phyloP scores from a whole-genome alignment of 2,888 invertebrate genomes.

The Ichneumoninae sp. region DNA sequence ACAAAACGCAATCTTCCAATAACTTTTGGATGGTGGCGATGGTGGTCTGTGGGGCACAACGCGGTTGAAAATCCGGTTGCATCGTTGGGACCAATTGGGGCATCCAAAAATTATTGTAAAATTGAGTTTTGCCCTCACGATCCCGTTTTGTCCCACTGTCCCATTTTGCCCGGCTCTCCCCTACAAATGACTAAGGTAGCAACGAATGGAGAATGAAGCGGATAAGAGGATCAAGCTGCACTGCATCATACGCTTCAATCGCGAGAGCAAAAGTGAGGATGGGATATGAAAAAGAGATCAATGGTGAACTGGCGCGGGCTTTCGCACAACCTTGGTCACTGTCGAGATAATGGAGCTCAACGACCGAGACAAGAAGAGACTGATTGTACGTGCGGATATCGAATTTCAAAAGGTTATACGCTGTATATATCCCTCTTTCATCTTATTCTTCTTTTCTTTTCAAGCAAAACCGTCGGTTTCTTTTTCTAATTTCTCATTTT shows the following conservation, averaged over 20 bases:
- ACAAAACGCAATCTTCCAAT: too few species aligned
- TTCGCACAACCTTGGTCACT: not conserved
- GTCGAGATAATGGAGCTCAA: conserved; percentile 44
- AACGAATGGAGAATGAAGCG: conserved; percentile 23
- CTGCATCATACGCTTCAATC: conserved; percentile 28
- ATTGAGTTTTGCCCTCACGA: too few species aligned
- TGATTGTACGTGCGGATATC: conserved; percentile 35
- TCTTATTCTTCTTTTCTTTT: conserved; percentile 13
- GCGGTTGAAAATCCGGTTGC: too few species aligned
- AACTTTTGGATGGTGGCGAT: too few species aligned
- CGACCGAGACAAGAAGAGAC: conserved; percentile 25
- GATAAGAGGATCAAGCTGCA: conserved; percentile 46
- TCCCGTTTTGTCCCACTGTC: too few species aligned
- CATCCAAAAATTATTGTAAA: too few species aligned
- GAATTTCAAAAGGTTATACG: conserved; percentile 41
- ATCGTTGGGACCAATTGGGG: too few species aligned
- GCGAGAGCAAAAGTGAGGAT: conserved; percentile 41
- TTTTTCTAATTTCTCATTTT: conserved; percentile 10
- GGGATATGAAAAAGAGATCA: conserved; percentile 13
- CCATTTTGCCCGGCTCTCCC: too few species aligned
- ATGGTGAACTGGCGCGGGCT: conserved; percentile 3
- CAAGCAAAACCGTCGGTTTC: not conserved
- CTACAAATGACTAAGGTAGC: conserved; percentile 9
- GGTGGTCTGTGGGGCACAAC: too few species aligned
- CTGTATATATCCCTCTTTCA: not conserved